Evolutionary conservation across 92 coral and sea anemone species (phyloP).

Genomic region (Bergia puertoricense): DNA sequence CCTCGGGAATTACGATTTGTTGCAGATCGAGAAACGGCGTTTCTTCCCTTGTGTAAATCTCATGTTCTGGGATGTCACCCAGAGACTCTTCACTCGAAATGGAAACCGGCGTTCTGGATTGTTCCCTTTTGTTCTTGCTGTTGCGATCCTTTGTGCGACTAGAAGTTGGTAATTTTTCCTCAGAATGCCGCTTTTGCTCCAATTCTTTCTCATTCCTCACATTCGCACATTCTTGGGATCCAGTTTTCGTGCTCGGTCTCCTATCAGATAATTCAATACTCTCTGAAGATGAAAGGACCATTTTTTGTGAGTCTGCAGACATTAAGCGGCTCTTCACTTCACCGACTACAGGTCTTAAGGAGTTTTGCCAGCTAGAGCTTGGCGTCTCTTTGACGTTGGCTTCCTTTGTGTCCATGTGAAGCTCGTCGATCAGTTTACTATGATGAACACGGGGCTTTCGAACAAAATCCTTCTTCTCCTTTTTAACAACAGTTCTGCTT

Average conservation of each 20-base stretch:
- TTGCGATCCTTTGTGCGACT: not conserved
- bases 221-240: not conserved
- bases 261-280: conserved; percentile 26
- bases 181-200: conserved; percentile 15
- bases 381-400: conserved; percentile 30
- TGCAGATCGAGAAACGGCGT: conserved; percentile 39
- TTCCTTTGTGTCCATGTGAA: conserved; percentile 29
- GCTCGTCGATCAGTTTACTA: conserved; percentile 54
- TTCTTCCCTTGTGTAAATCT: conserved; percentile 26
- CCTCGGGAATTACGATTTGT: conserved; percentile 22
- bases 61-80: conserved; percentile 15
- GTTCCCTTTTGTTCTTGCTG: not conserved
- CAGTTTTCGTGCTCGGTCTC: not conserved
- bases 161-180: conserved; percentile 13
- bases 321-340: conserved; percentile 36
- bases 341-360: conserved; percentile 24
- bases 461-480: conserved; percentile 57
- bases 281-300: conserved; percentile 13
- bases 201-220: not conserved
- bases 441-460: conserved; percentile 63
- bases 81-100: conserved; percentile 36
- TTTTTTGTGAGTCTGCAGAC: conserved; percentile 26
- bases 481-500: conserved; percentile 44
- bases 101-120: conserved; percentile 5
- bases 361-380: conserved; percentile 28